Evolutionary conservation across 1,140 invertebrate species (phyloP).

Genomic region (Pseudoatta argentina): DNA sequence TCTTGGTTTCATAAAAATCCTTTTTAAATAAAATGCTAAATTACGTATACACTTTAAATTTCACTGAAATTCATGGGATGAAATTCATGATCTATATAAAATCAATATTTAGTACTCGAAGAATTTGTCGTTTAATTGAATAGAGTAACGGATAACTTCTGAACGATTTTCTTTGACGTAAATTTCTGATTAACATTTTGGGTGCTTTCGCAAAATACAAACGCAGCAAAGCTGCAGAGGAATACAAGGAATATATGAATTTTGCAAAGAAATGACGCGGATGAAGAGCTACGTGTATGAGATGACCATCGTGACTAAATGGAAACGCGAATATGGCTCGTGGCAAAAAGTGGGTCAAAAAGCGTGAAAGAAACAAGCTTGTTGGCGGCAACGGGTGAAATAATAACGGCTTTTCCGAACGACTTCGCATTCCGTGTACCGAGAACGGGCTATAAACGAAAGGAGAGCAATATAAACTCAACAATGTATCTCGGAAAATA

Average conservation of each 20-base stretch:
- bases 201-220: background rate
- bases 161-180: background rate
- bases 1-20: background rate
- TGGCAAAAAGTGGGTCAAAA: conserved; percentile 38
- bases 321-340: background rate
- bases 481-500: conserved; percentile 7
- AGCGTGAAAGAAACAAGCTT: conserved; percentile 9
- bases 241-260: background rate
- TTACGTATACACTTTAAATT: background rate
- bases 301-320: background rate
- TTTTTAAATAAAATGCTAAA: background rate
- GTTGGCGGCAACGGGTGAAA: background rate
- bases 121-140: background rate
- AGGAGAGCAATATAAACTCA: conserved; percentile 16
- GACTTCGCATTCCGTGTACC: conserved; percentile 38
- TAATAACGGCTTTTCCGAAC: conserved; percentile 37
- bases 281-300: background rate
- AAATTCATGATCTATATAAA: background rate
- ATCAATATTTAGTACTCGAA: background rate
- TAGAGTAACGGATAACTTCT: background rate
- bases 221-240: background rate
- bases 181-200: background rate
- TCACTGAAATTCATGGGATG: background rate
- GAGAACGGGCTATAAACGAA: conserved; percentile 25
- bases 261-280: background rate